These are phyloP conservation scores for Leptinotarsa undecemlineata DNA, from an alignment of 1,140 invertebrate genomes.

Conservation along the genomic window DNA sequence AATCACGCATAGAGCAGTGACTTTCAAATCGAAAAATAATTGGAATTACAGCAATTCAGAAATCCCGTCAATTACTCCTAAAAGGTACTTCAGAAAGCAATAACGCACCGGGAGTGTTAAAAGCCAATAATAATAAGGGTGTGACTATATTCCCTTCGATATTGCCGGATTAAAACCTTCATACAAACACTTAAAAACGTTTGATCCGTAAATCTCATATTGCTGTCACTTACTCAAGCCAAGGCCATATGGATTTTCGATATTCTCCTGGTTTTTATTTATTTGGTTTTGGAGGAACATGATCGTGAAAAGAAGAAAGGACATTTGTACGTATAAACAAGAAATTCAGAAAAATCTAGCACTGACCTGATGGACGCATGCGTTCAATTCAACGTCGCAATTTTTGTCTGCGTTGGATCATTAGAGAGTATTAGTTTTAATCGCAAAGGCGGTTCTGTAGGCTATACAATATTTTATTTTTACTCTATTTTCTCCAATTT, in stretches of 20 bases:
- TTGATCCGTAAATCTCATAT: constrained; percentile 28
- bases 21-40: constrained; percentile 8
- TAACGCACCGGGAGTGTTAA: constrained; percentile 24
- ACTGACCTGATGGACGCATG: no score
- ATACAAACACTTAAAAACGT: constrained; percentile 24
- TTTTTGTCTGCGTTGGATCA: no score
- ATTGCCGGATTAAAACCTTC: constrained; percentile 20
- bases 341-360: no score
- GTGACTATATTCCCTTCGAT: constrained; percentile 27
- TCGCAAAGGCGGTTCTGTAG: no score
- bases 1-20: background rate
- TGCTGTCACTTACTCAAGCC: constrained; percentile 10
- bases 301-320: no score
- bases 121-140: constrained; percentile 33
- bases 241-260: background rate
- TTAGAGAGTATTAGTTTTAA: no score
- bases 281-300: background rate
- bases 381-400: no score
- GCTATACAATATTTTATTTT: no score
- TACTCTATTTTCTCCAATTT: no score
- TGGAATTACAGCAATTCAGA: background rate
- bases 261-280: background rate
- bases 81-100: constrained; percentile 32
- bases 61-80: constrained; percentile 14
- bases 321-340: no score